phyloP scores from a whole-genome alignment of 2,888 invertebrate genomes.

The Aspidiotus rigidus region DNA sequence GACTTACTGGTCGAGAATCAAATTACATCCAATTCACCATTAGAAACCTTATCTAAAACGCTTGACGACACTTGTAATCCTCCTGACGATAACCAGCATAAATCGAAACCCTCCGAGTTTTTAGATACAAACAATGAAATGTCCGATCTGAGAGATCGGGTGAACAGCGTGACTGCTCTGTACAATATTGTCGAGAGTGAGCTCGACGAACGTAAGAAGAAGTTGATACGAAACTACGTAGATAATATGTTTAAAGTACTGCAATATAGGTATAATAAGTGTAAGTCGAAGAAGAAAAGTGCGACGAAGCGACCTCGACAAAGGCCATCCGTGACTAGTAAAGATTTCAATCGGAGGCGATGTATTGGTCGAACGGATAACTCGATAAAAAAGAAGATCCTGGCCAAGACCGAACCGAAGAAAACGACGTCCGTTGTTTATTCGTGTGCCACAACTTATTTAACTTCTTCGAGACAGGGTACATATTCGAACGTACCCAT shows the following conservation, averaged over 20 bases:
- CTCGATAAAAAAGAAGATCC: no score
- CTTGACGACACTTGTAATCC: no score
- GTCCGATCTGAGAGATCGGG: constrained; percentile 20
- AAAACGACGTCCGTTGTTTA: neutral
- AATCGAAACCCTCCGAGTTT: no score
- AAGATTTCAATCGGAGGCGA: neutral
- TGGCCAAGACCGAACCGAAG: neutral
- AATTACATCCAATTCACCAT: no score
- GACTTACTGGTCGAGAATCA: no score
- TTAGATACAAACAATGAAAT: neutral
- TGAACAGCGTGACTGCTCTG: constrained; percentile 24
- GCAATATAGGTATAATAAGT: constrained; percentile 23
- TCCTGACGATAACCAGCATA: neutral
- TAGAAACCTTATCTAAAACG: no score
- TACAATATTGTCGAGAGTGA: constrained; percentile 29
- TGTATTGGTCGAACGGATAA: neutral
- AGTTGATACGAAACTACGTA: constrained; percentile 28
- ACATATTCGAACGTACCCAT: neutral
- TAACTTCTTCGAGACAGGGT: neutral
- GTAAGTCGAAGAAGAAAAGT: constrained; percentile 23
- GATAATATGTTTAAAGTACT: constrained; percentile 29
- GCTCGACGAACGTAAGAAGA: constrained; percentile 25
- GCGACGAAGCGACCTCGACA: neutral
- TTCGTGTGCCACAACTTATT: neutral
- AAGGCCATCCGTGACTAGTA: neutral